Evolutionary conservation across 2,888 invertebrate genomes (phyloP), one percentile per base, ranked within the genome.

Genomic region (Drosophila glabriapex): DNA sequence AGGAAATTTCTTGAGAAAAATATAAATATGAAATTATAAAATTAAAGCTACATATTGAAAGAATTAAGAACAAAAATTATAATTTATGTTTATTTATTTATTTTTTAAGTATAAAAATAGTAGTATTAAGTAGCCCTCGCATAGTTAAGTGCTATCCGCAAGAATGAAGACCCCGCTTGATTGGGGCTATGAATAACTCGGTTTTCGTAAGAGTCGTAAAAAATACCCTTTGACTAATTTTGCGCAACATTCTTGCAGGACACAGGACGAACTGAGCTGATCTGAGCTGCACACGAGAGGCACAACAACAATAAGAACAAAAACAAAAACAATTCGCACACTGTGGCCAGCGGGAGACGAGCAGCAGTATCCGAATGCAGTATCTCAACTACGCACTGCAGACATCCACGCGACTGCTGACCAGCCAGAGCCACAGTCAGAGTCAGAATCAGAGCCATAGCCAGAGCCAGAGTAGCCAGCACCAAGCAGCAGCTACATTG

Each of bases 371-470:
- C 91, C 92, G 92, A 92, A 92, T 92, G 92, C 92, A 92, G 92
- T 92, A 90, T 92, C 89, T 92, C 70, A 92, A 85, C 76, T 88
- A 92, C 91, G 92, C 92, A 70, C 84, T 92, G 80, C 91, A 92
- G 88, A 91, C 92, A 87, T 91, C 92, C 87, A 91, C 92, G 85
- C 92, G 92, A 87, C 88, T 91, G 89, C 87, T 91, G 85, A 86
- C 78, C 84, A 86, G 83, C 81, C 89, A 89, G 75, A 77, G 83
- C 81, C 74, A 82, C 66, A 79, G 68, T 68, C 68, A 76, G 29
- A 76, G 56, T 46, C 46, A 50, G 50, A 50, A 50, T 10, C 66
- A 61, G 46, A 62, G 68, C 50, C 72, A 82, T 75, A 73, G 41
- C 73, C 72, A 67, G 64, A 68, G 31, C 19, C 54, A 64, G 64